Conservation (phyloP, 2,113 vertebrate genomes). For the Oophaga pumilio region DNA sequence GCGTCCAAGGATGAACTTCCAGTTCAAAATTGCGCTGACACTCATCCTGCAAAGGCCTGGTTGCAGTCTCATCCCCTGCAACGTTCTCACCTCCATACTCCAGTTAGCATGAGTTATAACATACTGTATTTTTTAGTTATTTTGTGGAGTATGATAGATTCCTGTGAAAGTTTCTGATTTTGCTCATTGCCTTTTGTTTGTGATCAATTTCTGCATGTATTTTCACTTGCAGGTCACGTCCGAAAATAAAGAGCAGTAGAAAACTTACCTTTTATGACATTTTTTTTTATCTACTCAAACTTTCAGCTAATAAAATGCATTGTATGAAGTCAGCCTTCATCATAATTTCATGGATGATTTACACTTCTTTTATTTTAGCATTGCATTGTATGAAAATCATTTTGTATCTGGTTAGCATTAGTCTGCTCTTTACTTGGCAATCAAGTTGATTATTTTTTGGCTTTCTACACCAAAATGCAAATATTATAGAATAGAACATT, state of each 20-base stretch:
- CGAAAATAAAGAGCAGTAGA: background rate
- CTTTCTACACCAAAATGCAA: slow-evolving; percentile 15
- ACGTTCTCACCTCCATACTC: too few species aligned
- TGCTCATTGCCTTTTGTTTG: too few species aligned
- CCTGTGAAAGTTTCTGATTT: background rate
- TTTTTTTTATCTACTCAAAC: background rate
- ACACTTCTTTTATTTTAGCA: background rate
- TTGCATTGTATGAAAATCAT: background rate
- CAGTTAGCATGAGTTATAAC: too few species aligned
- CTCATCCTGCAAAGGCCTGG: too few species aligned
- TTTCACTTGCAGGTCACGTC: background rate
- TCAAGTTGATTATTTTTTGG: background rate
- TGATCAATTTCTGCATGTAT: background rate
- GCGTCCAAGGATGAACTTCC: too few species aligned
- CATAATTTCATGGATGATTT: background rate
- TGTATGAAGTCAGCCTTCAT: background rate
- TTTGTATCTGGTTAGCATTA: slow-evolving; percentile 13
- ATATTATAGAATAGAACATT: slow-evolving; percentile 16
- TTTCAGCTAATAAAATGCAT: background rate
- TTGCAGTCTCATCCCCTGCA: too few species aligned
- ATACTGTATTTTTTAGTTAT: background rate
- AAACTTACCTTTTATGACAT: background rate
- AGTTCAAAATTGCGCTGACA: too few species aligned
- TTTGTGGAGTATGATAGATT: background rate
- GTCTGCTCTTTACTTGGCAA: background rate